Evolutionary conservation across 2,888 invertebrate genomes (phyloP).

Genomic region (Panopea generosa): DNA sequence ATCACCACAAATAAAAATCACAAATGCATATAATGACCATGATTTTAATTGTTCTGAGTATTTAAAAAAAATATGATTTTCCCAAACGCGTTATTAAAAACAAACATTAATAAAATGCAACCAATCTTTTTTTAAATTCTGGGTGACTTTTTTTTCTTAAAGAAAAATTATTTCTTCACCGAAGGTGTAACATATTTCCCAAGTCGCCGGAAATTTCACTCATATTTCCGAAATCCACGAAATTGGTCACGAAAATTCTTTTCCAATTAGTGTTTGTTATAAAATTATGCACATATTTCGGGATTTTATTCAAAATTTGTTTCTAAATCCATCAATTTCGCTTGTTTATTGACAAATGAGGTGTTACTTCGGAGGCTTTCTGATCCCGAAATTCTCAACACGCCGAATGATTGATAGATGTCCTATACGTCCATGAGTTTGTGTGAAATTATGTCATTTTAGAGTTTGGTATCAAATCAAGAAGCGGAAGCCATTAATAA

Average conservation of each 20-base stretch:
- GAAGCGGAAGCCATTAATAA: background rate
- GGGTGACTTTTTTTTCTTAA: background rate
- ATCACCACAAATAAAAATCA: too few relatives aligned
- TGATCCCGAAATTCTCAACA: background rate
- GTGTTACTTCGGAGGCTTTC: background rate
- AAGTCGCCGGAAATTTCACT: constrained; percentile 16
- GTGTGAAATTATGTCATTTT: constrained; percentile 5
- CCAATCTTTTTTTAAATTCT: background rate
- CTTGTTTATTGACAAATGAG: constrained; percentile 5
- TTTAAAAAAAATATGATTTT: too few relatives aligned
- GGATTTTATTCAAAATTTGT: constrained; percentile 12
- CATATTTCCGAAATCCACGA: constrained; percentile 22
- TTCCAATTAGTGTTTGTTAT: constrained; percentile 28
- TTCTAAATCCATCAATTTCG: constrained; percentile 1
- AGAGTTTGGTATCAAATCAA: constrained; percentile 9
- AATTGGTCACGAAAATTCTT: constrained; percentile 4
- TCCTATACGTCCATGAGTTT: background rate
- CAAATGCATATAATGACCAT: too few relatives aligned
- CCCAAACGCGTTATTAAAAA: background rate
- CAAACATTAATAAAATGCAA: background rate
- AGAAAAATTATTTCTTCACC: background rate
- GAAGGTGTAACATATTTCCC: background rate
- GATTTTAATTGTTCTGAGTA: too few relatives aligned
- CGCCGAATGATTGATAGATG: background rate
- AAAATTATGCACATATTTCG: constrained; percentile 27